phyloP scores from a whole-genome alignment of 1,140 invertebrate species.

The Drosophila ananassae region DNA sequence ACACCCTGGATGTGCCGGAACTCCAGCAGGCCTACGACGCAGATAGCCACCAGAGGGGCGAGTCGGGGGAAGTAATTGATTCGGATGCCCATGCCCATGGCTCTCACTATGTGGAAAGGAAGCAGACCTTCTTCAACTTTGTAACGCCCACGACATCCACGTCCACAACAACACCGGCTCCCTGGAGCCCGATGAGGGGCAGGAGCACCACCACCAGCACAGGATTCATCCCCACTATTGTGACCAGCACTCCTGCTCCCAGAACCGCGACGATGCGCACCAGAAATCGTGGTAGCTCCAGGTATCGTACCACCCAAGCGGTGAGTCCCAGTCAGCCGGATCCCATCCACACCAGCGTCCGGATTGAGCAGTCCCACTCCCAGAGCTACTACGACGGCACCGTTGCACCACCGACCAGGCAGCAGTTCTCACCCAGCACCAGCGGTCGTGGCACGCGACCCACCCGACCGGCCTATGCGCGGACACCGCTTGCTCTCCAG shows the following conservation, averaged over 20 bases:
- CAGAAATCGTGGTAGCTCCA: slow-evolving; percentile 37
- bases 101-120: slow-evolving; percentile 54
- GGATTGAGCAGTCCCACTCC: slow-evolving; percentile 72
- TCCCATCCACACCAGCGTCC: slow-evolving; percentile 42
- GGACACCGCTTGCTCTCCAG: slow-evolving; percentile 38
- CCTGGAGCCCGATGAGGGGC: slow-evolving; percentile 75
- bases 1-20: slow-evolving; percentile 70
- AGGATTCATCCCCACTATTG: slow-evolving; percentile 50
- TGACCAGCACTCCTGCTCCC: slow-evolving; percentile 45
- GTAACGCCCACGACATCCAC: slow-evolving; percentile 30
- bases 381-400: slow-evolving; percentile 79
- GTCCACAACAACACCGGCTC: slow-evolving; percentile 33
- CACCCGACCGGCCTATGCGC: slow-evolving; percentile 27
- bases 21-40: slow-evolving; percentile 73
- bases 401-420: slow-evolving; percentile 57
- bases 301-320: slow-evolving; percentile 45
- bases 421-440: slow-evolving; percentile 24
- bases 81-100: slow-evolving; percentile 60
- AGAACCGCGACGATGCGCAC: slow-evolving; percentile 1
- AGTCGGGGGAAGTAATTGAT: slow-evolving; percentile 27
- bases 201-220: slow-evolving; percentile 35
- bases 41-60: slow-evolving; percentile 34
- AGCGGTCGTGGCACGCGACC: slow-evolving; percentile 39
- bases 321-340: slow-evolving; percentile 20
- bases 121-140: slow-evolving; percentile 39